phyloP scores from a whole-genome alignment of 2,113 vertebrate species.

The Marcusenius ussheri region DNA sequence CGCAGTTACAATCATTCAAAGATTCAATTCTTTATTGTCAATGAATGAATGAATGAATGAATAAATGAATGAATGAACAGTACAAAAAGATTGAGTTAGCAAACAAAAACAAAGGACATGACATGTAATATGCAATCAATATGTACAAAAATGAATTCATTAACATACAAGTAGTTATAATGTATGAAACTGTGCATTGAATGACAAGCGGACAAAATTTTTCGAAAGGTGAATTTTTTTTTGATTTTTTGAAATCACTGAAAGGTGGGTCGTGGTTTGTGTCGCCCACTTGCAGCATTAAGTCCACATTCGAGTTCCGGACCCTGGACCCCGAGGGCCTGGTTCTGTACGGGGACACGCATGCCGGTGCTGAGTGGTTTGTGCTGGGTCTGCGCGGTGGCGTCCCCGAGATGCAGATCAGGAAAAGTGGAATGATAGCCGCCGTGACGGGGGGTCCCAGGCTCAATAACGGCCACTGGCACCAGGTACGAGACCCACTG shows the following conservation, averaged over 20 bases:
- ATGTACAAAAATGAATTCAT: not conserved
- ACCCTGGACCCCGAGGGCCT: constrained; percentile 72
- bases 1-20: not conserved
- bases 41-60: not conserved
- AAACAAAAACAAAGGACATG: not conserved
- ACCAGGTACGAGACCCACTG: constrained; percentile 48
- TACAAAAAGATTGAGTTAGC: not conserved
- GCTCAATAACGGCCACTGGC: constrained; percentile 70
- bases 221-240: not conserved
- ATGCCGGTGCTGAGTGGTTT: constrained; percentile 64
- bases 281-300: constrained; percentile 44
- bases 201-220: not conserved
- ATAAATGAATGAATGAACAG: not conserved
- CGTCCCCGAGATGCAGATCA: constrained; percentile 64
- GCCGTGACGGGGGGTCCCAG: constrained; percentile 51
- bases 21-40: not conserved
- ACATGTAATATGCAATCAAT: not conserved
- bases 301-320: constrained; percentile 66
- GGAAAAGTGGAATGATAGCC: constrained; percentile 42
- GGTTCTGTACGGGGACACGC: constrained; percentile 71
- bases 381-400: constrained; percentile 63
- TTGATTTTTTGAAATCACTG: not conserved
- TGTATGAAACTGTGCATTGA: not conserved
- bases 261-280: not conserved
- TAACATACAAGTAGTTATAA: not conserved